Evolutionary conservation across 2,113 vertebrate species (phyloP), one percentile per base, ranked within the genome.

Genomic region (Gadus chalcogrammus): DNA sequence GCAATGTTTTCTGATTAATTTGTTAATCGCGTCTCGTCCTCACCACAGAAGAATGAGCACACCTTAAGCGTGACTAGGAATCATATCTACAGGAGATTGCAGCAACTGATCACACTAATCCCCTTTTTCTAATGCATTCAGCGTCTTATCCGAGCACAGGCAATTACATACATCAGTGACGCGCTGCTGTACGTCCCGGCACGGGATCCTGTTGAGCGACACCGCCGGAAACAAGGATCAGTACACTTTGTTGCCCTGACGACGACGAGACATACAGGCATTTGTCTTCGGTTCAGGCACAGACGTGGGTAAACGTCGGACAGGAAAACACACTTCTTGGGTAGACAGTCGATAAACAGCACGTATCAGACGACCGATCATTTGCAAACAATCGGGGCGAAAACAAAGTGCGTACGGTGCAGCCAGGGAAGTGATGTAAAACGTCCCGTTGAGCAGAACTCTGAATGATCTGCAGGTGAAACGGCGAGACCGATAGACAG

Each of bases 41-140:
- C 74, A 72, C 68, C 84, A 77, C 78, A 38, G 68, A 78, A 82
- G 77, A 85, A 75, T 81, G 79, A 70, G 31, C 64, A 64, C 69
- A 85, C 79, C 81, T 59, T 3, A 38, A 74, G 85, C 82, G 72
- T 62, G 64, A 75, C n/a, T 60, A 9, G 73, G 69, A 82, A 84
- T 78, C n/a, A 77, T 75, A 70, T 69, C 55, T 64, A 56, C 48
- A 1, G 5, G 72, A 82, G 75, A 85, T 72, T 85, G 84, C 82
- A 82, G 79, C 65, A 70, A 65, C 66, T 73, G 68, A 82, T 83
- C 64, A 2, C 16, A 60, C 70, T 86, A 87, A 88, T 87, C 85
- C 81, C 58, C 73, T 80, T 74, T 71, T 76, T 78, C 35, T 38
- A 70, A 78, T 74, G 64, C 65, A 69, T 85, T 80, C 68, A 5